These are phyloP conservation scores for Muschampia plurimacula DNA, from an alignment of 2,888 invertebrate species.

Conservation along the genomic window DNA sequence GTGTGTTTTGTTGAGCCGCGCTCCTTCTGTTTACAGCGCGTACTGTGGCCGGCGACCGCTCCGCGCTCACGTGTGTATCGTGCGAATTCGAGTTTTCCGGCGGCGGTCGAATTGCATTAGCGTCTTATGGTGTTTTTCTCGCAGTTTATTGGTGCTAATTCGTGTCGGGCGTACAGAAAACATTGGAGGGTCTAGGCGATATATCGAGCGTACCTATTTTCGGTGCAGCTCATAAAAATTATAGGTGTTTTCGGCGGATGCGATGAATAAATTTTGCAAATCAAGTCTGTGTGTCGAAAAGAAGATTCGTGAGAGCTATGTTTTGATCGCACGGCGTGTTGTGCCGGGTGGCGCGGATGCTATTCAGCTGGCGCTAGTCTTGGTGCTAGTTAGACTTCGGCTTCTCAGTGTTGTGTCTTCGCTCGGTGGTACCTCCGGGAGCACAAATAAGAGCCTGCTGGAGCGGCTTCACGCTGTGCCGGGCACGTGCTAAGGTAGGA, in stretches of 20 bases:
- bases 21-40: slow-evolving; percentile 85
- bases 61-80: slow-evolving; percentile 86
- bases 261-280: slow-evolving; percentile 85
- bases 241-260: slow-evolving; percentile 82
- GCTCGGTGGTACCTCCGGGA: slow-evolving; percentile 50
- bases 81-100: slow-evolving; percentile 76
- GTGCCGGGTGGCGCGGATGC: slow-evolving; percentile 76
- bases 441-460: slow-evolving; percentile 54
- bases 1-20: slow-evolving; percentile 78
- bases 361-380: slow-evolving; percentile 61
- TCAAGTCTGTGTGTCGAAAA: slow-evolving; percentile 83
- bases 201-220: slow-evolving; percentile 63
- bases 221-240: slow-evolving; percentile 75
- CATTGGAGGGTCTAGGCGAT: slow-evolving; percentile 57
- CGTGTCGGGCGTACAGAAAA: slow-evolving; percentile 67
- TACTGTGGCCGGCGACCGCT: slow-evolving; percentile 86
- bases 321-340: slow-evolving; percentile 79
- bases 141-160: slow-evolving; percentile 73
- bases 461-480: slow-evolving; percentile 54
- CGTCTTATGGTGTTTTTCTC: slow-evolving; percentile 75
- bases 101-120: slow-evolving; percentile 67
- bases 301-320: slow-evolving; percentile 81
- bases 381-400: slow-evolving; percentile 65
- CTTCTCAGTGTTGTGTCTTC: slow-evolving; percentile 53
- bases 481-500: slow-evolving; percentile 75